Evolutionary conservation across 2,113 vertebrate genomes (phyloP), one percentile per base, ranked within the genome.

Genomic region (Lagenorhynchus albirostris): DNA sequence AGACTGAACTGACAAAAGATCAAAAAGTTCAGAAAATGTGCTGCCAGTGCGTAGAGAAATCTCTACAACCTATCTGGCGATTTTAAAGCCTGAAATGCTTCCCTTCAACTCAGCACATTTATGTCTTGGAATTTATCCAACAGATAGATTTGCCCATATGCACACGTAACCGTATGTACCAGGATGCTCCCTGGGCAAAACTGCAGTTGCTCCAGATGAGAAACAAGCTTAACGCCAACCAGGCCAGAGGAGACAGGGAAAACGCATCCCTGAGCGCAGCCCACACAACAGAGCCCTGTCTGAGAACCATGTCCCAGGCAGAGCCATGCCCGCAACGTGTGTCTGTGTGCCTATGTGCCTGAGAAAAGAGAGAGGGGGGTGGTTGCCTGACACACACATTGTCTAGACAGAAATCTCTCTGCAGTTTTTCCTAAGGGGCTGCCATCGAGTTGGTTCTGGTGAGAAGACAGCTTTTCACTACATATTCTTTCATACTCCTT

Each of bases 261-360:
- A 21, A 41, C 0, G 7, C 38, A 38, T 9, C 70, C 25, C 7
- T 0, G 5, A 38, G 65, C 2, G 1, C 74, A 77, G 74, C 36
- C 25, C 1, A 1, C 80, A 41, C 23, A 10, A 62, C 0, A 0
- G 80, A 80, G 53, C 3, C n/a, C 80, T 14, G 60, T 9, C 8
- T 31, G 73, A 41, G 58, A 50, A 26, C 62, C 13, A 3, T 11
- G 33, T 26, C 53, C 10, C 11, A 0, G 33, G 6, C 13, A 14
- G 17, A 31, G n/a, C 50, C 1, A 1, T 23, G 50, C 76, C 76
- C 5, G 0, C 12, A 9, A 9, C 2, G 2, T 14, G 76, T 5
- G 17, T 25, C 2, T 58, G 25, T 0, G 8, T 1, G 1, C 74
- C 26, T 5, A 5, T 8, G 8, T 23, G 53, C 25, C 14, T 38